Evolutionary conservation across 2,888 invertebrate species (phyloP).

Genomic region (Hypomecis punctinalis): DNA sequence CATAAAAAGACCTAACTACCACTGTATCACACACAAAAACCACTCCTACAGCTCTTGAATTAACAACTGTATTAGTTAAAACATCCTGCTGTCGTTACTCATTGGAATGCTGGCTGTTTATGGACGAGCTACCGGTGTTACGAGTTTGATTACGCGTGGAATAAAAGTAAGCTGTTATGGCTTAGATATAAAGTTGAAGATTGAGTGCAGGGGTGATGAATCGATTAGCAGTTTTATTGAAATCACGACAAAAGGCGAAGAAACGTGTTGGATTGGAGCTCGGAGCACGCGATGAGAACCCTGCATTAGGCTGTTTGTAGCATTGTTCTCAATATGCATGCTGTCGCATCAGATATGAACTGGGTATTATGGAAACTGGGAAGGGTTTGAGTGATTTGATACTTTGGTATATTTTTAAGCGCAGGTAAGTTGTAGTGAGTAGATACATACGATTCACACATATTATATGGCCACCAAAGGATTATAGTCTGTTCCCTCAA

Average conservation of each 20-base stretch:
- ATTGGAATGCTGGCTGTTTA: constrained; percentile 2
- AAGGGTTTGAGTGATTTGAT: constrained; percentile 39
- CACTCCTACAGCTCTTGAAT: constrained; percentile 34
- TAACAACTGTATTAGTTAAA: constrained; percentile 7
- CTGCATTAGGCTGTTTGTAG: constrained; percentile 54
- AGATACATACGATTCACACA: too few species aligned
- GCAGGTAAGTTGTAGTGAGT: constrained; percentile 4
- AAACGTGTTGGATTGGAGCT: constrained; percentile 47
- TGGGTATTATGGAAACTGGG: constrained; percentile 49
- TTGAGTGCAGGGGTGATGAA: constrained; percentile 22
- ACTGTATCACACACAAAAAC: constrained; percentile 42
- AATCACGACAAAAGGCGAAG: constrained; percentile 46
- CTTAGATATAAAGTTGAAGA: constrained; percentile 19
- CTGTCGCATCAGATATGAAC: constrained; percentile 61
- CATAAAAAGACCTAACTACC: constrained; percentile 49
- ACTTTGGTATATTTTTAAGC: constrained; percentile 25
- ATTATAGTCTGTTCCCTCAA: too few species aligned
- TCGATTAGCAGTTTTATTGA: constrained; percentile 41
- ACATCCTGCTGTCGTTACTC: constrained; percentile 14
- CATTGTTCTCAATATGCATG: constrained; percentile 67
- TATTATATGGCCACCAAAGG: too few species aligned
- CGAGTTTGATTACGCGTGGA: constrained; percentile 31
- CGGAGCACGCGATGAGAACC: constrained; percentile 49
- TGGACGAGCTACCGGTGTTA: constrained; percentile 55
- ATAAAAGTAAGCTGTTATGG: constrained; percentile 30